These are phyloP conservation scores for Drosophila suzukii DNA, from an alignment of 1,140 invertebrate species.

Conservation along the genomic window DNA sequence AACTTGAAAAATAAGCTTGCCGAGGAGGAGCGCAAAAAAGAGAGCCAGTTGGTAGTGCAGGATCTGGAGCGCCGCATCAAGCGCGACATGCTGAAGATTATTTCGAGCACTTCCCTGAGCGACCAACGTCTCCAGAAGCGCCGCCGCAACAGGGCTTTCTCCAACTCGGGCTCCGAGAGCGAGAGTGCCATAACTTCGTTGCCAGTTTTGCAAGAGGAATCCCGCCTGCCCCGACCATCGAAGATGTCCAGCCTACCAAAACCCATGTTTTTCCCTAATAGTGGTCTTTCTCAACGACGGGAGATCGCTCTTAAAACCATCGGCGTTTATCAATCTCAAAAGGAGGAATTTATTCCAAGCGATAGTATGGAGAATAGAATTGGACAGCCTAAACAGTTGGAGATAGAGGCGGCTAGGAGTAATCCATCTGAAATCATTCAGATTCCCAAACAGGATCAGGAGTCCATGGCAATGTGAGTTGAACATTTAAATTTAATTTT, in stretches of 20 bases:
- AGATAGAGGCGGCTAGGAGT: neutral
- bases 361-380: neutral
- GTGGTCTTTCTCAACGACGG: neutral
- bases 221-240: neutral
- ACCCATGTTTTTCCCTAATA: constrained; percentile 19
- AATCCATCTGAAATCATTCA: neutral
- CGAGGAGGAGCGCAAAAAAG: constrained; percentile 78
- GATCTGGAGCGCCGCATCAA: constrained; percentile 53
- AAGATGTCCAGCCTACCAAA: constrained; percentile 37
- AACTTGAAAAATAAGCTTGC: constrained; percentile 84
- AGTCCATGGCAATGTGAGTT: neutral
- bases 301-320: constrained; percentile 32
- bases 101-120: constrained; percentile 46
- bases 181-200: neutral
- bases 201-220: neutral
- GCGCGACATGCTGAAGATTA: constrained; percentile 51
- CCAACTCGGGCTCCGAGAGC: constrained; percentile 17
- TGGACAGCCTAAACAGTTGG: neutral
- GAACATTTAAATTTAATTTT: neutral
- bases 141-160: constrained; percentile 54
- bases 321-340: neutral
- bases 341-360: neutral
- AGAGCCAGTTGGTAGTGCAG: constrained; percentile 51
- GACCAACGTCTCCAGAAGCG: constrained; percentile 46
- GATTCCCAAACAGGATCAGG: neutral